A percentile compares a stretch with the other conserved stretches of the same genome.
Conservation (phyloP, 2,113 vertebrate genomes). For the Pundamilia nyererei region DNA sequence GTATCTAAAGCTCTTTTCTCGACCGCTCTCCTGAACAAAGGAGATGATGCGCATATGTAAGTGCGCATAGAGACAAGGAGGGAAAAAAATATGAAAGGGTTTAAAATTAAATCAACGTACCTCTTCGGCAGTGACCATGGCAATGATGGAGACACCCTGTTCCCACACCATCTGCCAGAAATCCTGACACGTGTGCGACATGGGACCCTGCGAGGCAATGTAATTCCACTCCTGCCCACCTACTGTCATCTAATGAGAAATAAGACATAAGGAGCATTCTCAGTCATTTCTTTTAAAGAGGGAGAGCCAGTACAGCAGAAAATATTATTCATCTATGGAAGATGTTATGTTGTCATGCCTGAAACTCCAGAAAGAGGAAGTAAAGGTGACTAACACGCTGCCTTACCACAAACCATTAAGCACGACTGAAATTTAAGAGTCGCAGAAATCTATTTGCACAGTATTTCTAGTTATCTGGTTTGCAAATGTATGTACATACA, state of each 20-base stretch:
- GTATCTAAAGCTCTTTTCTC: slow-evolving; percentile 95
- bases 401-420: background rate
- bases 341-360: background rate
- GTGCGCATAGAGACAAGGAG: background rate
- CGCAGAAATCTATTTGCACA: background rate
- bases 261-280: background rate
- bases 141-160: slow-evolving; percentile 90
- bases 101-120: slow-evolving; percentile 52
- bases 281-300: background rate
- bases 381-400: background rate
- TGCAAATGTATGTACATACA: background rate
- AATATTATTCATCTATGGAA: background rate
- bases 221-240: slow-evolving; percentile 91
- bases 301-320: background rate
- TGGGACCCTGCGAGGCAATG: slow-evolving; percentile 89
- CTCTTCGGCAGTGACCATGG: slow-evolving; percentile 96
- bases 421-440: background rate
- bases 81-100: background rate
- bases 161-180: slow-evolving; percentile 99
- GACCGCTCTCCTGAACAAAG: slow-evolving; percentile 80
- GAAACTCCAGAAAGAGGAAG: background rate
- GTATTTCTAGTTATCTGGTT: background rate
- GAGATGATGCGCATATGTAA: background rate
- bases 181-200: slow-evolving; percentile 90
- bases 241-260: slow-evolving; percentile 76